Evolutionary conservation across 2,888 invertebrate genomes (phyloP).

Genomic region (Thumatha senex): DNA sequence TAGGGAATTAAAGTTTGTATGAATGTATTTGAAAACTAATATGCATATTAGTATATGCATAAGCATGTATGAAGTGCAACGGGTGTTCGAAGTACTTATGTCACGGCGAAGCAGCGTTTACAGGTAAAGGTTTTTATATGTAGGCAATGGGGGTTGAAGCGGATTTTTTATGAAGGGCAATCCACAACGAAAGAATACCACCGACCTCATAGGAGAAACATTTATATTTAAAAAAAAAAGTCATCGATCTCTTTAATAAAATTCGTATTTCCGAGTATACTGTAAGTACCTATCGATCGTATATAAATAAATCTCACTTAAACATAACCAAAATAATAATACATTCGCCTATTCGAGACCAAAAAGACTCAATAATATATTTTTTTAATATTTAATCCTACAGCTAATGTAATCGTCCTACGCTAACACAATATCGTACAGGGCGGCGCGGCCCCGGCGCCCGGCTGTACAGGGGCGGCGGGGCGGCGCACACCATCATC

Average conservation of each 20-base stretch:
- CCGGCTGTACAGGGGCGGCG: not conserved
- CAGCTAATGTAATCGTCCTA: constrained; percentile 46
- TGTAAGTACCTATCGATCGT: constrained; percentile 79
- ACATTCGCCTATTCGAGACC: constrained; percentile 79
- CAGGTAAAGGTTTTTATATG: too few species aligned
- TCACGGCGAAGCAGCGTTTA: too few species aligned
- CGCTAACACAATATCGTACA: constrained; percentile 66
- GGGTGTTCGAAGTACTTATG: too few species aligned
- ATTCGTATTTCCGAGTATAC: constrained; percentile 80
- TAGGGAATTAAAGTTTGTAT: too few species aligned
- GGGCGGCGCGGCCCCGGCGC: constrained; percentile 13
- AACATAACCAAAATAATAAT: constrained; percentile 78
- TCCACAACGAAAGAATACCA: constrained; percentile 16
- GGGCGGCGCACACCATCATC: constrained; percentile 26
- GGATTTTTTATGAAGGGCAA: too few species aligned
- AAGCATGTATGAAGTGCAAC: too few species aligned
- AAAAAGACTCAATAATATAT: constrained; percentile 67
- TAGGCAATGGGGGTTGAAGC: too few species aligned
- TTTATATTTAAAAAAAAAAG: constrained; percentile 78
- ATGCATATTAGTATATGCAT: too few species aligned
- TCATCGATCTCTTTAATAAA: constrained; percentile 71
- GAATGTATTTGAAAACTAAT: too few species aligned
- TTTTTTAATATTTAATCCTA: constrained; percentile 47
- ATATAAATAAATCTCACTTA: constrained; percentile 83
- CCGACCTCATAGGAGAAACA: constrained; percentile 65